Evolutionary conservation across 2,888 invertebrate species (phyloP).

Genomic region (Frankliniella fusca): DNA sequence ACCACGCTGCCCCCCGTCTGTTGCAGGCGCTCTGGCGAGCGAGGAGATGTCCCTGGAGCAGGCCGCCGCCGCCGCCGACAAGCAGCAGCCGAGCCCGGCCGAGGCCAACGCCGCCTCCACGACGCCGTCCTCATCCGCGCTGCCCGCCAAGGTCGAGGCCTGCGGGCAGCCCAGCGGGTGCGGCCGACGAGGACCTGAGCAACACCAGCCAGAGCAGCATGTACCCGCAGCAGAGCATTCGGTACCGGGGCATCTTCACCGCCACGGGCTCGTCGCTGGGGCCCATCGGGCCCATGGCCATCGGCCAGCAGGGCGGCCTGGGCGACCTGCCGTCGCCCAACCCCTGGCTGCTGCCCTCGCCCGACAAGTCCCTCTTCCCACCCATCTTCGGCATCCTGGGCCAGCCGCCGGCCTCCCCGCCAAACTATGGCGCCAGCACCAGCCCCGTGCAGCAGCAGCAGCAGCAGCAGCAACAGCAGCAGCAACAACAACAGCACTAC

Average conservation of each 20-base stretch:
- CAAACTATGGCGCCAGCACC: slow-evolving; percentile 41
- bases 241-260: slow-evolving; percentile 68
- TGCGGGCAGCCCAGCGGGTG: slow-evolving; percentile 40
- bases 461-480: slow-evolving; percentile 53
- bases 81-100: slow-evolving; percentile 28
- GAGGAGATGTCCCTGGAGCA: slow-evolving; percentile 69
- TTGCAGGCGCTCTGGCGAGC: slow-evolving; percentile 73
- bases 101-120: slow-evolving; percentile 34
- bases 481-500: slow-evolving; percentile 56
- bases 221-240: slow-evolving; percentile 51
- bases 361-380: slow-evolving; percentile 61
- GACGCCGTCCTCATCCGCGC: slow-evolving; percentile 34
- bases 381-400: slow-evolving; percentile 62
- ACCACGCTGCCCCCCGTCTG: slow-evolving; percentile 41
- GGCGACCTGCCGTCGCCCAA: slow-evolving; percentile 51
- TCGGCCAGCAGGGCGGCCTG: slow-evolving; percentile 48
- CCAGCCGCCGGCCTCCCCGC: slow-evolving; percentile 53
- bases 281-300: slow-evolving; percentile 41
- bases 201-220: slow-evolving; percentile 64
- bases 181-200: slow-evolving; percentile 64
- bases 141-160: slow-evolving; percentile 34
- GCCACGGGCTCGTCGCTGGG: slow-evolving; percentile 55
- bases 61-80: slow-evolving; percentile 46
- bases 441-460: slow-evolving; percentile 52
- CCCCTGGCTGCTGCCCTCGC: slow-evolving; percentile 69